phyloP scores from a whole-genome alignment of 1,140 invertebrate genomes.

The Ridgeia piscesae region DNA sequence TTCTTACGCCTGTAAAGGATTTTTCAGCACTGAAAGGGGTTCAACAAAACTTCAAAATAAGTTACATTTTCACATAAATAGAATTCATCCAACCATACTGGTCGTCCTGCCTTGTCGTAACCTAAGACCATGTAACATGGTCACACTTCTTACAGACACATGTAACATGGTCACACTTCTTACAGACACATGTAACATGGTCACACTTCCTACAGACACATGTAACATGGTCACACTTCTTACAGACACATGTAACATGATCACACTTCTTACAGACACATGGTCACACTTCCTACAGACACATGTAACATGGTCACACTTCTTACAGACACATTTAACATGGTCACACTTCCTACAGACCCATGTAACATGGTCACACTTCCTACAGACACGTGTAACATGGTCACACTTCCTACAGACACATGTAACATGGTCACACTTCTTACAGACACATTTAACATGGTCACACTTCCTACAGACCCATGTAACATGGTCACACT shows the following conservation, averaged over 20 bases:
- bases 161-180: constrained; percentile 54
- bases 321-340: too few species aligned
- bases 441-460: too few species aligned
- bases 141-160: constrained; percentile 56
- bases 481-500: background rate
- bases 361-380: constrained; percentile 42
- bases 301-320: background rate
- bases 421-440: background rate
- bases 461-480: constrained; percentile 62
- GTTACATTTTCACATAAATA: too few species aligned
- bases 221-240: constrained; percentile 54
- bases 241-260: constrained; percentile 32
- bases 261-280: too few species aligned
- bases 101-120: too few species aligned
- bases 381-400: constrained; percentile 48
- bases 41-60: too few species aligned
- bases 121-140: background rate
- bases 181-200: constrained; percentile 32
- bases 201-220: constrained; percentile 56
- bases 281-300: constrained; percentile 62
- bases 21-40: too few species aligned
- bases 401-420: constrained; percentile 57
- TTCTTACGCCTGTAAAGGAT: too few species aligned
- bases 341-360: constrained; percentile 62
- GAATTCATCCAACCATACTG: too few species aligned